Conservation (phyloP, 2,113 vertebrate genomes). For the Xiphophorus hellerii region DNA sequence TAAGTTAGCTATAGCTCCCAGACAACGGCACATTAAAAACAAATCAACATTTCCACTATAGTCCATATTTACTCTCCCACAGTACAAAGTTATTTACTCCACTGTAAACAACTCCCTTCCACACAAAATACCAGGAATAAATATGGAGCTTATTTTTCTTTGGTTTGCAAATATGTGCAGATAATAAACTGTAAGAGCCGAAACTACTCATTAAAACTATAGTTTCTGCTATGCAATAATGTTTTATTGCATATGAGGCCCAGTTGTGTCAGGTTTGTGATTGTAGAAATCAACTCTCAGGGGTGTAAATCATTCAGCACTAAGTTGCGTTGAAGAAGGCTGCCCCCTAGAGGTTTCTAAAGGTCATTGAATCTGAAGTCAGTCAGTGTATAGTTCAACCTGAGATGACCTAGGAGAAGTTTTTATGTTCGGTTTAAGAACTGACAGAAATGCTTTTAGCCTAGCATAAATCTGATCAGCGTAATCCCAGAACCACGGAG, state of each 20-base stretch:
- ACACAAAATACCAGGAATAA: background rate
- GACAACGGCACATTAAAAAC: constrained; percentile 23
- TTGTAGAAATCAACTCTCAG: constrained; percentile 12
- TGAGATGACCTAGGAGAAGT: background rate
- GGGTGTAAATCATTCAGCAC: background rate
- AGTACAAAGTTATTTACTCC: background rate
- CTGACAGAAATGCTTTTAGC: background rate
- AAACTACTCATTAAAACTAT: constrained; percentile 24
- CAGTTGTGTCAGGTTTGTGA: constrained; percentile 13
- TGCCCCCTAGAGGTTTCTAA: constrained; percentile 30
- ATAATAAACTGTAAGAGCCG: background rate
- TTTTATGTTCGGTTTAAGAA: background rate
- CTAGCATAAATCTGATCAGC: constrained; percentile 38
- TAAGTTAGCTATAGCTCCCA: constrained; percentile 9
- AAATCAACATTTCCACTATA: constrained; percentile 26
- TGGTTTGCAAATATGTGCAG: background rate
- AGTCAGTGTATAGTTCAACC: background rate
- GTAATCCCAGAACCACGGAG: constrained; percentile 30
- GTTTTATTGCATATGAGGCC: constrained; percentile 18
- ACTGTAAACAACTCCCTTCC: background rate
- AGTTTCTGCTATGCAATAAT: background rate
- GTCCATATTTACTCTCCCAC: background rate
- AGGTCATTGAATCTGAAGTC: background rate
- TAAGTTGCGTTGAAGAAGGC: background rate
- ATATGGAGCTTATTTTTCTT: background rate